Conservation (phyloP, 2,113 vertebrate genomes). For the Lontra canadensis region DNA sequence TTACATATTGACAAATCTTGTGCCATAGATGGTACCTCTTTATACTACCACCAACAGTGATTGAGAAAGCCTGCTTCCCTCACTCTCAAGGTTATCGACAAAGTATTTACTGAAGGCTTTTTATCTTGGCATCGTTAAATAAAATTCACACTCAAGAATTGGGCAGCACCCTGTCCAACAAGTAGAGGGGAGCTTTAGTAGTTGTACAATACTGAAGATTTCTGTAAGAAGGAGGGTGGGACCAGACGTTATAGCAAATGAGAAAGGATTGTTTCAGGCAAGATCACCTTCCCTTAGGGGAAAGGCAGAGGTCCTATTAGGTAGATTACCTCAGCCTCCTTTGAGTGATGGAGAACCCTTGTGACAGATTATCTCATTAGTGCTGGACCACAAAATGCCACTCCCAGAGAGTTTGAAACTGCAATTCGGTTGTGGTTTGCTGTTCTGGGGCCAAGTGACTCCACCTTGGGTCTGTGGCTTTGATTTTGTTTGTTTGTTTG, state of each 20-base stretch:
- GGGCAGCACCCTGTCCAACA: neutral
- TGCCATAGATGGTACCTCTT: neutral
- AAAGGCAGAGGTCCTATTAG: neutral
- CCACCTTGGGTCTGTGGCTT: neutral
- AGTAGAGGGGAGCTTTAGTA: neutral
- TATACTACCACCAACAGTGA: neutral
- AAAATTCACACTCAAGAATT: neutral
- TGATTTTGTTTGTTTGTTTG: no score
- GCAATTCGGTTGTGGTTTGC: neutral
- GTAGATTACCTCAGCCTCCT: neutral
- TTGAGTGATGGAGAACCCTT: neutral
- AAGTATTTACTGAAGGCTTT: neutral
- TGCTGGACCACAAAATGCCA: neutral
- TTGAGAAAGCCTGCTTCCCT: neutral
- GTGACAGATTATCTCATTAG: neutral
- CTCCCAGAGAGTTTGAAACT: neutral
- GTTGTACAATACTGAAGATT: neutral
- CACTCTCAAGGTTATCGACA: neutral
- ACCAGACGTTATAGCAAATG: neutral
- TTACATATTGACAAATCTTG: neutral
- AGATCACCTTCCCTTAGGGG: neutral
- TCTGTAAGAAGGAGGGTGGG: neutral
- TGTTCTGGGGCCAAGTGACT: neutral
- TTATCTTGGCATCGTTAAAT: neutral
- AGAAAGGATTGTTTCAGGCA: neutral